These are phyloP conservation scores for Tinea semifulvella DNA, from an alignment of 2,888 invertebrate species.

Conservation along the genomic window DNA sequence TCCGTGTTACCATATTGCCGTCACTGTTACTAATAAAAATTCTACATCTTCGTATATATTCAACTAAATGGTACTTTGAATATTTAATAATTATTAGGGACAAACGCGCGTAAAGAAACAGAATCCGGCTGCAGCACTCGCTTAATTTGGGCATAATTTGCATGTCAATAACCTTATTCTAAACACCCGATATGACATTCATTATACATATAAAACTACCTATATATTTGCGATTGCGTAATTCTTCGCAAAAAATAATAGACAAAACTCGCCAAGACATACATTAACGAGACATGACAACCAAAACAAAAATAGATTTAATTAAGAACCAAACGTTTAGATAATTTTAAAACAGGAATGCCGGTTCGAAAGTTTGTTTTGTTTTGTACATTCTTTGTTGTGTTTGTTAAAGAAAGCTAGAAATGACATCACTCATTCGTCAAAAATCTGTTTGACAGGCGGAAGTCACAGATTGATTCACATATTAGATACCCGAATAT, in stretches of 20 bases:
- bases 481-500: neutral
- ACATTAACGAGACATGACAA: neutral
- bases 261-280: neutral
- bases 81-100: too few species aligned
- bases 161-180: neutral
- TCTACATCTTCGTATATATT: too few species aligned
- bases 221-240: neutral
- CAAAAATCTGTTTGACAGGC: conserved; percentile 10
- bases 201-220: neutral
- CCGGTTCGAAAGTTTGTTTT: conserved; percentile 1
- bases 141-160: neutral
- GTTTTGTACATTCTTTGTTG: conserved; percentile 3
- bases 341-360: neutral
- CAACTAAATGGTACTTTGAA: too few species aligned
- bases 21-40: too few species aligned
- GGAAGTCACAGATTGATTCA: conserved; percentile 11
- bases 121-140: neutral
- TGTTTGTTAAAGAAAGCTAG: conserved; percentile 8
- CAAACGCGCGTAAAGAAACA: neutral
- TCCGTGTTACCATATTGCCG: too few species aligned
- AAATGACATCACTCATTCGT: conserved; percentile 11
- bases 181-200: neutral
- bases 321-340: neutral
- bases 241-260: neutral
- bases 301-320: neutral